These are phyloP conservation scores for Dendroctonus valens DNA, from an alignment of 1,140 invertebrate genomes.

Conservation along the genomic window DNA sequence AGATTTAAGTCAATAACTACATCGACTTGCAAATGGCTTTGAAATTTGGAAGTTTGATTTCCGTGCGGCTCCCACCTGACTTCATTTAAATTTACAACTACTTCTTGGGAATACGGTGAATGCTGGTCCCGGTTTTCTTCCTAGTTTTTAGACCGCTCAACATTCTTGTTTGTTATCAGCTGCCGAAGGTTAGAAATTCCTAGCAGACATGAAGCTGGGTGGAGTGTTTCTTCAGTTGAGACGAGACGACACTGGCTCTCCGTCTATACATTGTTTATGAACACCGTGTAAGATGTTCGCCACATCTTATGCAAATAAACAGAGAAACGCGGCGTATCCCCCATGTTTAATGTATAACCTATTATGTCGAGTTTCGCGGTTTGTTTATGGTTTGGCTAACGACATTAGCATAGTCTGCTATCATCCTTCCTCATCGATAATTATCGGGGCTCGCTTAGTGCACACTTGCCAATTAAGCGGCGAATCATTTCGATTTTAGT, in stretches of 20 bases:
- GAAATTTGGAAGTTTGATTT: constrained; percentile 21
- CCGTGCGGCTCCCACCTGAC: constrained; percentile 14
- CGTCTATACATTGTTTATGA: constrained; percentile 29
- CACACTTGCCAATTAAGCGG: constrained; percentile 23
- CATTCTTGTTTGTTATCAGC: no score
- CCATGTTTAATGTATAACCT: constrained; percentile 34
- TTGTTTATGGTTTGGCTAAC: constrained; percentile 31
- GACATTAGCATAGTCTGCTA: constrained; percentile 30
- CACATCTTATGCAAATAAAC: constrained; percentile 33
- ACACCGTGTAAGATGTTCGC: constrained; percentile 31
- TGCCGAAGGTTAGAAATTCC: no score
- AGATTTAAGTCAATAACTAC: constrained; percentile 16
- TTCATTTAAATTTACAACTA: constrained; percentile 19
- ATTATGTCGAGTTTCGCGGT: constrained; percentile 32
- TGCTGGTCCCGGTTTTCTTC: no score
- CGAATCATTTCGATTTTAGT: background rate
- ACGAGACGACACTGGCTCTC: constrained; percentile 1
- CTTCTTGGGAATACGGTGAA: background rate
- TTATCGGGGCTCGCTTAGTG: constrained; percentile 17
- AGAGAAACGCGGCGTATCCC: constrained; percentile 13
- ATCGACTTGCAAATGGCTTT: constrained; percentile 15
- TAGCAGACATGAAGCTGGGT: no score
- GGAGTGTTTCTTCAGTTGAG: background rate
- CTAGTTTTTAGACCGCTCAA: no score
- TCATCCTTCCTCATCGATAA: constrained; percentile 30